Percentiles rank a stretch among this genome's conserved stretches.
These are phyloP conservation scores for Chrysolina americana DNA, from an alignment of 2,888 invertebrate species.

Conservation along the genomic window DNA sequence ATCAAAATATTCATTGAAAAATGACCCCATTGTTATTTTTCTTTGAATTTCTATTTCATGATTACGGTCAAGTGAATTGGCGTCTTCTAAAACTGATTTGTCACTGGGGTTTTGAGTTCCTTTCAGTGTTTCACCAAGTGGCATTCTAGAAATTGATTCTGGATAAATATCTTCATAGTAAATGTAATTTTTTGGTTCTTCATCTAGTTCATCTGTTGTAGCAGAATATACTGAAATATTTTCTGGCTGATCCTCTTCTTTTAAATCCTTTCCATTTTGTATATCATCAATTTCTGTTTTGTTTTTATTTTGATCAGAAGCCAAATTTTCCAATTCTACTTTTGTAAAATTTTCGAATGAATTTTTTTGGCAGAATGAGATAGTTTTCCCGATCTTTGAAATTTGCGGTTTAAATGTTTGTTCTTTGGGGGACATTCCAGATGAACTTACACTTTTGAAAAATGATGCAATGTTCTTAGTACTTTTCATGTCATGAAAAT, in stretches of 20 bases:
- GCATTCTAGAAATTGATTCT: conserved; percentile 43
- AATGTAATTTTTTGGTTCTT: conserved; percentile 46
- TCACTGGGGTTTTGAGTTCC: neutral
- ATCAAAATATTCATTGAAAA: conserved; percentile 59
- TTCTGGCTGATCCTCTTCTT: conserved; percentile 24
- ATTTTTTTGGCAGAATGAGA: neutral
- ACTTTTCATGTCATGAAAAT: conserved; percentile 79
- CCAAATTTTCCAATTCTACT: neutral
- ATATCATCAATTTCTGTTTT: neutral
- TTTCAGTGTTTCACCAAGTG: conserved; percentile 9
- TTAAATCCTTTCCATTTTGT: neutral
- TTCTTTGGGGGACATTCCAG: neutral
- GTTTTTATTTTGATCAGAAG: neutral
- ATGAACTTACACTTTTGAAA: conserved; percentile 49
- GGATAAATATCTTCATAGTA: conserved; percentile 51
- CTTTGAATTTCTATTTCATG: conserved; percentile 27
- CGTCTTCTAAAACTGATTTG: neutral
- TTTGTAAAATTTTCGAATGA: neutral
- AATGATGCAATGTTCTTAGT: conserved; percentile 63
- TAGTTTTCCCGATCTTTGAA: neutral
- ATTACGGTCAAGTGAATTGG: neutral
- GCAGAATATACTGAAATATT: conserved; percentile 48
- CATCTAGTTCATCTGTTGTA: conserved; percentile 50
- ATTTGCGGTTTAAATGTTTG: neutral
- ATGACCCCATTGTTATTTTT: conserved; percentile 51